Evolutionary conservation across 1,140 invertebrate species (phyloP), one percentile per base, ranked within the genome.

Genomic region (Dendroctonus valens): DNA sequence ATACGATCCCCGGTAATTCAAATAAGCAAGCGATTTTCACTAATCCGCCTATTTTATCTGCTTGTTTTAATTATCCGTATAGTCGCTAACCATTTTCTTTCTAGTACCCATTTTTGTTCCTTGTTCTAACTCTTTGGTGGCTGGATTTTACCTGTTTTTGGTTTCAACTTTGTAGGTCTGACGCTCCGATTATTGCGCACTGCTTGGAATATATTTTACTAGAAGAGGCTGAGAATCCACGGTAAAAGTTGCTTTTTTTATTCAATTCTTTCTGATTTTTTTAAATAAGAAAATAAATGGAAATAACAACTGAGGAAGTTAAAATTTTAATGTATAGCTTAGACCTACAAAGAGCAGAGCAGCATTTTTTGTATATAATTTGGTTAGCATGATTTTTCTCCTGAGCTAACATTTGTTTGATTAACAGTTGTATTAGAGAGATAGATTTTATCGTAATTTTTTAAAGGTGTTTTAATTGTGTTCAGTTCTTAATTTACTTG

Each of bases 101-200:
- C 50, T n/a, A 12, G 8, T 11, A 3, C 3, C 8, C 15, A 41
- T 55, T 55, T 39, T 55, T 55, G 11, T 55, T 55, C 26, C 41
- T 55, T 41, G 7, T 26, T 8, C 50, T 52, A n/a, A 52, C 50
- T 15, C 14, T 26, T 46, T 39, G 63, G 61, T 70, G 53, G 54
- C 49, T 63, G 68, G 59, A 44, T 51, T 59, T 60, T 60, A 9
- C 38, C 41, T 50, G 62, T 71, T 52, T 73, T 67, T 75, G 58
- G 58, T 74, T 70, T 71, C 67, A 72, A 46, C 62, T 70, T 72
- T 65, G 63, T 70, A 95, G 94, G 95, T 94, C 94, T 73, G 95
- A 98, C 87, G 95, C 95, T 75, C 94, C 95, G 71, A 89, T 97
- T 73, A 90, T 97, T 88, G 93, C 89, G 73, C 92, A 96, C 83